Conservation (phyloP, 2,113 vertebrate genomes). For the Lophochroa leadbeateri region DNA sequence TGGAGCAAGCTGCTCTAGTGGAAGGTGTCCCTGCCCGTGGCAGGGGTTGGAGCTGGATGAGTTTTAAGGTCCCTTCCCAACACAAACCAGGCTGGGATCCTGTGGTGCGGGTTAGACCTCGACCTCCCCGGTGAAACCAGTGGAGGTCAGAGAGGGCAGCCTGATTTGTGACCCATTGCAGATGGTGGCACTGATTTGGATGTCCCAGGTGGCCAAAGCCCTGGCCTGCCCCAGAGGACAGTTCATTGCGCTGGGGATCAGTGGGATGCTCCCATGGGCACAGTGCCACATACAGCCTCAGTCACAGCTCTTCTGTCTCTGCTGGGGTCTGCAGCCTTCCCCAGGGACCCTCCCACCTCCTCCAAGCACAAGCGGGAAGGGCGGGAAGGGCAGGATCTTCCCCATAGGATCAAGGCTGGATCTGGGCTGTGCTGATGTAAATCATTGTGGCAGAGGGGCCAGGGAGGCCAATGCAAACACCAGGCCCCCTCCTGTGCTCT, state of each 20-base stretch:
- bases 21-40: neutral
- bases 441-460: no score
- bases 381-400: neutral
- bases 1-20: neutral
- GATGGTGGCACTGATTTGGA: neutral
- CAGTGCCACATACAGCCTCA: neutral
- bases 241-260: neutral
- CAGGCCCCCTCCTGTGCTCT: neutral
- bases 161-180: neutral
- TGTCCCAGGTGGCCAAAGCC: neutral
- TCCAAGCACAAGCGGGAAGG: fast-evolving
- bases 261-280: fast-evolving
- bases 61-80: neutral
- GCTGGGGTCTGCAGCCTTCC: neutral
- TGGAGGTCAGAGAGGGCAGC: neutral
- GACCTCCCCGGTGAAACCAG: neutral
- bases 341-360: neutral
- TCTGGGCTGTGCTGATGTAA: neutral
- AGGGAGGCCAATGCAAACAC: neutral
- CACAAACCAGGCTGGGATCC: neutral
- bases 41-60: neutral
- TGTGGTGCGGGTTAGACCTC: neutral
- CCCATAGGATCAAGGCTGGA: neutral
- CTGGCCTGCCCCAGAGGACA: fast-evolving
- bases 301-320: neutral